Conservation (phyloP, 1,140 invertebrate species). For the Lepidotrigona ventralis region DNA sequence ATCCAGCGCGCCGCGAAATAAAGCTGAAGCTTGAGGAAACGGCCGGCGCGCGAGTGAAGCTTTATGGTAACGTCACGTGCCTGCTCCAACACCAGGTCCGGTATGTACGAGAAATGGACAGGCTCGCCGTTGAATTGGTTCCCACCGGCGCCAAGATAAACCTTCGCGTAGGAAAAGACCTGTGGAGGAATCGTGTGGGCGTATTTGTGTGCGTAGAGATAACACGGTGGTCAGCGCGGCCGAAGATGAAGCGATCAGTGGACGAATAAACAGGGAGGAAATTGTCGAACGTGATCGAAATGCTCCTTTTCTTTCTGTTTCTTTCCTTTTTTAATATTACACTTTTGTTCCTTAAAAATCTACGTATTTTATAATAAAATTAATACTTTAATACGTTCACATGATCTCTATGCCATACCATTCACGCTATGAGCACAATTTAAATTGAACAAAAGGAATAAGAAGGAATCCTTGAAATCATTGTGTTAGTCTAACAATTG, state of each 20-base stretch:
- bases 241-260: conserved; percentile 4
- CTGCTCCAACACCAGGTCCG: conserved; percentile 89
- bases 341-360: too few species aligned
- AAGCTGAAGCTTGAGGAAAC: conserved; percentile 89
- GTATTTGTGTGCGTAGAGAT: background rate
- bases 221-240: background rate
- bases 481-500: too few species aligned
- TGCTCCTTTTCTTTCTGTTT: background rate
- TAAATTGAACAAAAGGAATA: too few species aligned
- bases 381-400: too few species aligned
- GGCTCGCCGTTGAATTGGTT: conserved; percentile 84
- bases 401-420: too few species aligned
- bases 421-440: too few species aligned
- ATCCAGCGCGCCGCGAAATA: conserved; percentile 93
- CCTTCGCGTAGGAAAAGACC: conserved; percentile 86
- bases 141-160: conserved; percentile 87
- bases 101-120: conserved; percentile 88
- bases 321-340: too few species aligned
- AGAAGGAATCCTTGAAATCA: too few species aligned
- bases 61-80: conserved; percentile 91
- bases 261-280: conserved; percentile 10
- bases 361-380: too few species aligned
- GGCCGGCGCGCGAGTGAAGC: conserved; percentile 88
- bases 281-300: conserved; percentile 32
- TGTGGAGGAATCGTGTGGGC: conserved; percentile 61